Base-by-base conservation (phyloP, 1,140 invertebrate genomes). In the Micrasema minimum region DNA sequence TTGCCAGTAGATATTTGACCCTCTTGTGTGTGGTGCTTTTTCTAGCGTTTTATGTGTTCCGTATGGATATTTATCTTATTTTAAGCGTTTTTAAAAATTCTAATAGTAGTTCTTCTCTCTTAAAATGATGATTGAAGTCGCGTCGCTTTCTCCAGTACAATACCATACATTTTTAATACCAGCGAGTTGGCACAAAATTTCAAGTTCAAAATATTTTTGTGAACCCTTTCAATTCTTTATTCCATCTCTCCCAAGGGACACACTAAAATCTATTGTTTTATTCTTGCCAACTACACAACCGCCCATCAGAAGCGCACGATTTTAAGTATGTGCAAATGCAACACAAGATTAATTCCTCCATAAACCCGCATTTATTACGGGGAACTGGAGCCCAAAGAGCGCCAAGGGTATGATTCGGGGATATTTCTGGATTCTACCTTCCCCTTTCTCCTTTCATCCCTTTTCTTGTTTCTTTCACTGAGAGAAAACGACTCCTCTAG, bases 281-380 rank as follows among this genome's bases (percentile, higher is more conserved):
- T 59, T 41, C 35, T 59, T 18, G 18, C 14, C 9, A 59, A 59
- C 35, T 41, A 59, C 35, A 18, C 35, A 10, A 16, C 18, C 5
- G 16, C 35, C 55, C 14, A 38, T 59, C 35, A 59, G 38, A 53
- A 22, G 14, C 37, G 37, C 55, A 59, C 55, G 3, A 31, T 31
- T 41, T 59, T 23, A 14, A 38, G 55, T 59, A 41, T 59, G 55
- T 59, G 55, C 35, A 59, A 59, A 59, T 59, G 55, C 55, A 59
- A 59, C 55, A 59, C 55, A 22, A 59, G 55, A 59, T 59, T 59
- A 59, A 59, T 59, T 59, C 55, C 14, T 7, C 55, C 55, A 59
- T 59, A 59, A 59, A 59, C 14, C 55, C 38, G 55, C 55, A 59
- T 59, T 59, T 59, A 59, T 59, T 59, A 59, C 55, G 35, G 35